Evolutionary conservation across 2,113 vertebrate species (phyloP), one percentile per base, ranked within the genome.

Genomic region (Megatriorchis doriae): DNA sequence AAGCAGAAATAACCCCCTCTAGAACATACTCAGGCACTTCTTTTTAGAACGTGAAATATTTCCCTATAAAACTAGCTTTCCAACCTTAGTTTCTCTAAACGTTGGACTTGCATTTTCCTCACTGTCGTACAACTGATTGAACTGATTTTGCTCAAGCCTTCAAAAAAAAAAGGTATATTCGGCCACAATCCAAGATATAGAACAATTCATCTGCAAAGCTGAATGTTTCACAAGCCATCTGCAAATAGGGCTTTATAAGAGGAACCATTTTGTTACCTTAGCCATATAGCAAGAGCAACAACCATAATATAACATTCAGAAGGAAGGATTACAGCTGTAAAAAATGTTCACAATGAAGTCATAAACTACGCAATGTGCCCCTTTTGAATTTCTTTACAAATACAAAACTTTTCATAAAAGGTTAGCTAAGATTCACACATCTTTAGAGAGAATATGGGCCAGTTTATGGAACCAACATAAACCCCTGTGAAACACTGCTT

Each of bases 161-260:
- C 27, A 50, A 47, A 48, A 43, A 63, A 73, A 87, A 79, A 48
- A 75, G 4, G 16, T 15, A 5, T 68, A 48, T 38, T 58, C 3
- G n/a, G 84, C 59, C 42, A 82, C n/a, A 67, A 26, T 83, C 83
- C 95, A 97, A 92, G 48, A 36, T 29, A 70, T 0, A 58, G 77
- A 91, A 78, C 81, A 91, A 94, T 81, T 91, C 66, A 68, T 91
- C 92, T 88, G 91, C 74, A 73, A 93, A 86, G 52, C 70, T 87
- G 61, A 61, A 78, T 18, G 31, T 94, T 96, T 95, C 96, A 97
- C 88, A 95, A 96, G 94, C 95, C 92, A 91, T 87, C 77, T 97
- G 96, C 86, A 96, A 93, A 70, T 13, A 91, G 43, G 18, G 11
- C 53, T 94, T 93, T 94, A 86, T 16, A 86, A 90, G 58, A 75